These are phyloP conservation scores for Corythaixoides concolor DNA, from an alignment of 2,113 vertebrate species.

Conservation along the genomic window DNA sequence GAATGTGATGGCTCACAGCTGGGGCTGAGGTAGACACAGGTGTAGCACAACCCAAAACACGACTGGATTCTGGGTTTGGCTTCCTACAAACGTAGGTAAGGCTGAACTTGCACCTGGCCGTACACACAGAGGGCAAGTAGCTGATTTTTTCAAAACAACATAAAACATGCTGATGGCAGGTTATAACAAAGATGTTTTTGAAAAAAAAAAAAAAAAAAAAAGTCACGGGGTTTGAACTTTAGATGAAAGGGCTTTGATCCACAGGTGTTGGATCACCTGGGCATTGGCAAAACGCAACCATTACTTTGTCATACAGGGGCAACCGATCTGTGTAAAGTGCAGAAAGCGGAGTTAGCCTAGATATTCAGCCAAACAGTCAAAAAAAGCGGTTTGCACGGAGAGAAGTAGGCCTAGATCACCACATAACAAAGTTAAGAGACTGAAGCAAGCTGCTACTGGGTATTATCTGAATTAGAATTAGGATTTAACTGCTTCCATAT, in stretches of 20 bases:
- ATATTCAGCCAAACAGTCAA: neutral
- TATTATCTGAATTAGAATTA: neutral
- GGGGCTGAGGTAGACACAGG: neutral
- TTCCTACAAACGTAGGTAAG: neutral
- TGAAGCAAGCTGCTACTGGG: neutral
- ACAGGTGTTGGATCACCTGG: too few relatives aligned
- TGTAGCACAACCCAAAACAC: neutral
- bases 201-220: neutral
- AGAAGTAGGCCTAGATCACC: neutral
- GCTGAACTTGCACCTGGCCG: neutral
- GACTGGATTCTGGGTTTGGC: neutral
- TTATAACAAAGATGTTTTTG: neutral
- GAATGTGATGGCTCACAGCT: neutral
- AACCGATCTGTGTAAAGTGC: neutral
- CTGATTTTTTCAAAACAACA: neutral
- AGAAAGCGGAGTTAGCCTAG: neutral
- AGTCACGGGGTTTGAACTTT: too few relatives aligned
- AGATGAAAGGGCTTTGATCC: neutral
- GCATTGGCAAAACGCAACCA: accelerated
- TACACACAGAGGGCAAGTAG: accelerated
- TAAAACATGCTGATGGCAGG: neutral
- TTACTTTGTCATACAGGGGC: neutral
- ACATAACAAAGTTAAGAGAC: neutral
- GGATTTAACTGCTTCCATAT: neutral
- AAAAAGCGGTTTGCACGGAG: neutral